Base-by-base conservation (phyloP, 1,140 invertebrate genomes). In the Monomorium pharaonis region DNA sequence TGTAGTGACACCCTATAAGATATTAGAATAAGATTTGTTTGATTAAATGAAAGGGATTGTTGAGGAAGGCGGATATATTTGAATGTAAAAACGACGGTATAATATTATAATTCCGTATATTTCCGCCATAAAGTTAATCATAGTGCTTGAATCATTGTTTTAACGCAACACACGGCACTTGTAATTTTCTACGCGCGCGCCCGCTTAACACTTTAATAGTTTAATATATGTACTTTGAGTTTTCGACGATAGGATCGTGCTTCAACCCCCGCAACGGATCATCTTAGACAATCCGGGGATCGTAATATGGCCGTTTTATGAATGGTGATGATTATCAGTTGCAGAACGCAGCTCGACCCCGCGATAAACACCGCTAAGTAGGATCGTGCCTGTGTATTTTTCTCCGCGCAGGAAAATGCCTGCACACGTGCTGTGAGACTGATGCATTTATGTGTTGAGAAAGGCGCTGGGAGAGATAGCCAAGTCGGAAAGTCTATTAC, bases 401-500 rank as follows among this genome's bases (percentile, higher is more conserved):
- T 58, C 16, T 30, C 27, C 16, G 18, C 42, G 42, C 7, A 16
- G 18, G 24, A 78, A 78, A 78, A 78, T 51, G 42, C 33, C 42
- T 24, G n/a, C n/a, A n/a, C n/a, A 58, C 21, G 72, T 58, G 27
- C 60, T 77, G 75, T 63, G 42, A 63, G 44, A 44, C 5, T 21
- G 54, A 27, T 4, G 54, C 24, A 37, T 49, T 65, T 14, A 37
- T 44, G 14, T 27, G 14, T 33, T 3, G 24, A 60, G 58, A 12
- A 30, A 30, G 27, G 16, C 58, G n/a, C 12, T 16, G 21, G n/a
- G n/a, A 5, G 12, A n/a, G 27, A 69, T 49, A 27, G 24, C 37
- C 27, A 51, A 5, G 5, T 10, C 3, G 42, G 18, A 9, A 18
- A 78, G 42, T 74, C 30, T 88, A 89, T n/a, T n/a, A 89, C 75